Evolutionary conservation across 2,797 vertebrate genomes (phyloP).

Genomic region (Sebastes variabilis): DNA sequence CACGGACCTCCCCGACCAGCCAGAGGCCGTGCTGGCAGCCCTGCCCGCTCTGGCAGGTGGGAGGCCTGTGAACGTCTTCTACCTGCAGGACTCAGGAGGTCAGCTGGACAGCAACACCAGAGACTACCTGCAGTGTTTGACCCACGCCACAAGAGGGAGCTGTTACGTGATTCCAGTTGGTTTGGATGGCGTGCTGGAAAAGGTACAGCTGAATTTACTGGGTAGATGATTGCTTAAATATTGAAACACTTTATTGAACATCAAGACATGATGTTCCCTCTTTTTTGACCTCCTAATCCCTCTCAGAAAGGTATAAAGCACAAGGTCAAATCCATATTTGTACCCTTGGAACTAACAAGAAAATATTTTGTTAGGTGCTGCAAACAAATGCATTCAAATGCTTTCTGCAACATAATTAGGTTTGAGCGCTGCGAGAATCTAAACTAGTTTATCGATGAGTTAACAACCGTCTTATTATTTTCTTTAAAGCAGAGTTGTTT

Average conservation of each 20-base stretch:
- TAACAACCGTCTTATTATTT: background rate
- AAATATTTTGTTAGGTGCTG: background rate
- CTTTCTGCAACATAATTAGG: too few species aligned
- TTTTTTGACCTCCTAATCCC: fast-evolving
- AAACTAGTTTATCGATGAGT: background rate
- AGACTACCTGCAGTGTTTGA: slow-evolving; percentile 68
- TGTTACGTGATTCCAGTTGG: slow-evolving; percentile 62
- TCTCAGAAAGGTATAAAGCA: background rate
- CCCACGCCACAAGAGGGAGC: slow-evolving; percentile 69
- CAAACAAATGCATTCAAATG: background rate
- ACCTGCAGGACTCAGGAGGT: slow-evolving; percentile 50
- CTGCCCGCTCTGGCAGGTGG: slow-evolving; percentile 52
- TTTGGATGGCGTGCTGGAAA: slow-evolving; percentile 42
- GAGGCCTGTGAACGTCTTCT: slow-evolving; percentile 69
- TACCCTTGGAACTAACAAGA: background rate
- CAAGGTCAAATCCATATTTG: background rate
- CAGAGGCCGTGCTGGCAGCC: slow-evolving; percentile 51
- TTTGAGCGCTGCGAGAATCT: background rate
- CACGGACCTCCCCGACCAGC: slow-evolving; percentile 58
- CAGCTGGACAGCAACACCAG: slow-evolving; percentile 31
- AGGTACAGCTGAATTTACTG: slow-evolving; percentile 38
- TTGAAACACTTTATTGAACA: fast-evolving
- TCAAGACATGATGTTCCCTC: background rate
- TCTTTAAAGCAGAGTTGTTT: background rate
- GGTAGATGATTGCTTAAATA: background rate